Conservation (phyloP, 1,140 invertebrate genomes). For the Oncopodura yosiiana region DNA sequence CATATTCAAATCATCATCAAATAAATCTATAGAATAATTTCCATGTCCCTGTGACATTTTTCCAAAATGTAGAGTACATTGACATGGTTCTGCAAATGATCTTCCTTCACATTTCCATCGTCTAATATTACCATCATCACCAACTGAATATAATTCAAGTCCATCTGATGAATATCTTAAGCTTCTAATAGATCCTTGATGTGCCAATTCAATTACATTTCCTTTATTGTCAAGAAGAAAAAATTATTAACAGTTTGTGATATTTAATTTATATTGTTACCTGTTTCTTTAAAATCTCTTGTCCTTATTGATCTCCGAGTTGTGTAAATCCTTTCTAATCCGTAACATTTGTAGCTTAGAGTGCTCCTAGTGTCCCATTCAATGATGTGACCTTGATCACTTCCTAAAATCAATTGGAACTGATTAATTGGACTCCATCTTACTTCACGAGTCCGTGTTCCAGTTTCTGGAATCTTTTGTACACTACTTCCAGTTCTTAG, state of each 20-base stretch:
- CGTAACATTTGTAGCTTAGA: constrained; percentile 8
- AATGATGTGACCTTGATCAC: constrained; percentile 10
- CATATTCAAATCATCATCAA: constrained; percentile 2
- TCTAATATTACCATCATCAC: constrained; percentile 5
- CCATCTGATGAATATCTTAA: not conserved
- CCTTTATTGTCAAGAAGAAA: constrained; percentile 12
- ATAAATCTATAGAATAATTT: constrained; percentile 11
- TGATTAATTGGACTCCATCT: constrained; percentile 18
- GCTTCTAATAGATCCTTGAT: not conserved
- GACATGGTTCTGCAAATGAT: constrained; percentile 3
- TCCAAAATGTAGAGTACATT: constrained; percentile 3
- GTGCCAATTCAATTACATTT: not conserved
- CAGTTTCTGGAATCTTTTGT: constrained; percentile 18
- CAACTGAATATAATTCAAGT: constrained; percentile 7
- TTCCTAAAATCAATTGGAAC: constrained; percentile 14
- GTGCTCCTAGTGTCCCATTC: constrained; percentile 24
- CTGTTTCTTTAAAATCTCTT: not conserved
- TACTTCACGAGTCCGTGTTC: not conserved
- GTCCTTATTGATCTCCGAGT: constrained; percentile 2
- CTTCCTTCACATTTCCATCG: constrained; percentile 5
- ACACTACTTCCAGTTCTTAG: constrained; percentile 10
- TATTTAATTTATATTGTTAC: not conserved
- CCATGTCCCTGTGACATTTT: constrained; percentile 9
- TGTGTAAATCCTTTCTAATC: not conserved
- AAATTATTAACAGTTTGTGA: too few species aligned